These are phyloP conservation scores for Leptobrachium leishanense DNA, from an alignment of 2,113 vertebrate genomes.

Conservation along the genomic window DNA sequence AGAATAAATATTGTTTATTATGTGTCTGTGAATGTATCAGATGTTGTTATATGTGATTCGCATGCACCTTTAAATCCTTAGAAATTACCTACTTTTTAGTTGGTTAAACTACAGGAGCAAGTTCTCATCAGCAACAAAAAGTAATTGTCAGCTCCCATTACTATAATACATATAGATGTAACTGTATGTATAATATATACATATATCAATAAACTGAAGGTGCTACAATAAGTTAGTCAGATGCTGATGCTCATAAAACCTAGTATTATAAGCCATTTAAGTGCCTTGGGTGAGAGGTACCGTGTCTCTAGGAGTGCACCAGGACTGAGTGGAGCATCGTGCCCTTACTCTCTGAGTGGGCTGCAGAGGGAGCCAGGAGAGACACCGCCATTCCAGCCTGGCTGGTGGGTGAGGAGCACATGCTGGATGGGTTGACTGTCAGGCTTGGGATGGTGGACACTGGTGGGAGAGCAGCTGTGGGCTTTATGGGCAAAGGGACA, in stretches of 20 bases:
- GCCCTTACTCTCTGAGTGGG: constrained; percentile 71
- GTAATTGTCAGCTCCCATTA: too few relatives aligned
- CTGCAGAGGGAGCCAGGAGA: constrained; percentile 71
- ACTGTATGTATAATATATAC: neutral
- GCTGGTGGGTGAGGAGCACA: constrained; percentile 65
- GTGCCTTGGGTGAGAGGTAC: neutral
- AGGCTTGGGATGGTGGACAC: constrained; percentile 75
- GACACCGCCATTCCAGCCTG: constrained; percentile 54
- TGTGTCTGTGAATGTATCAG: too few relatives aligned
- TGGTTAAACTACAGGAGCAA: too few relatives aligned
- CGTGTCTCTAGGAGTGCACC: constrained; percentile 69
- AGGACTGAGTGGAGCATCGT: constrained; percentile 80
- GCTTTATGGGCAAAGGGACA: constrained; percentile 92
- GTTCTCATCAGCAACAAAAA: too few relatives aligned
- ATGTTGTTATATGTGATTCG: too few relatives aligned
- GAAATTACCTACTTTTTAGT: too few relatives aligned
- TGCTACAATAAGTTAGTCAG: neutral
- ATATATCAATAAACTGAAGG: neutral
- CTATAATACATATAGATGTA: neutral
- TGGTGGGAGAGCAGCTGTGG: constrained; percentile 78
- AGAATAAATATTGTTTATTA: too few relatives aligned
- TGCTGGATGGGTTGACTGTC: constrained; percentile 66
- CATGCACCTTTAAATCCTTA: too few relatives aligned
- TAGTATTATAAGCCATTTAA: neutral
- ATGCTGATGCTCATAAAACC: too few relatives aligned